These are phyloP conservation scores for Cyphomyrmex costatus DNA, from an alignment of 1,140 invertebrate genomes.

Conservation along the genomic window DNA sequence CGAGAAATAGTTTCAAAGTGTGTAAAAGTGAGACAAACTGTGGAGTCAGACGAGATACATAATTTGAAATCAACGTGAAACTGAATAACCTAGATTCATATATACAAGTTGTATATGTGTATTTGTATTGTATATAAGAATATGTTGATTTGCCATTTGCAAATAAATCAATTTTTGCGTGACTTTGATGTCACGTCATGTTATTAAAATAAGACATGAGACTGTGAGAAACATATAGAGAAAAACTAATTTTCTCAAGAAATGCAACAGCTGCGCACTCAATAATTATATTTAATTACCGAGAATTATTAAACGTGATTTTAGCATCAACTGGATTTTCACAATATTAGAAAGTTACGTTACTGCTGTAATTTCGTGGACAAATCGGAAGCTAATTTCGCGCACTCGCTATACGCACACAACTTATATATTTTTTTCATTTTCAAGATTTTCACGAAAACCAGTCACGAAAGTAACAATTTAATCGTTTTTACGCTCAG, in stretches of 20 bases:
- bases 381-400: neutral
- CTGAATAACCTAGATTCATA: constrained; percentile 1
- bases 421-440: neutral
- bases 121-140: no score
- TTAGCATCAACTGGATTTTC: constrained; percentile 3
- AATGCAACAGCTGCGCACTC: neutral
- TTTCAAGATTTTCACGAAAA: neutral
- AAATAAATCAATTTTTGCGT: neutral
- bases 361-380: neutral
- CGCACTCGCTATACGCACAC: neutral
- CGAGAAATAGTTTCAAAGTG: neutral
- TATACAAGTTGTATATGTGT: no score
- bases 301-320: neutral
- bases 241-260: neutral
- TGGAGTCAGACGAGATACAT: neutral
- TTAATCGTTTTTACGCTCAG: neutral
- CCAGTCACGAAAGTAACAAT: neutral
- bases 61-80: neutral
- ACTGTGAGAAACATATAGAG: neutral
- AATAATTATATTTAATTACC: constrained; percentile 22
- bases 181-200: neutral
- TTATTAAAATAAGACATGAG: neutral
- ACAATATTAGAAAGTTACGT: neutral
- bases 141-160: neutral
- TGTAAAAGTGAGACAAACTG: neutral